Base-by-base conservation (phyloP, 2,113 vertebrate species). In the Caloenas nicobarica region DNA sequence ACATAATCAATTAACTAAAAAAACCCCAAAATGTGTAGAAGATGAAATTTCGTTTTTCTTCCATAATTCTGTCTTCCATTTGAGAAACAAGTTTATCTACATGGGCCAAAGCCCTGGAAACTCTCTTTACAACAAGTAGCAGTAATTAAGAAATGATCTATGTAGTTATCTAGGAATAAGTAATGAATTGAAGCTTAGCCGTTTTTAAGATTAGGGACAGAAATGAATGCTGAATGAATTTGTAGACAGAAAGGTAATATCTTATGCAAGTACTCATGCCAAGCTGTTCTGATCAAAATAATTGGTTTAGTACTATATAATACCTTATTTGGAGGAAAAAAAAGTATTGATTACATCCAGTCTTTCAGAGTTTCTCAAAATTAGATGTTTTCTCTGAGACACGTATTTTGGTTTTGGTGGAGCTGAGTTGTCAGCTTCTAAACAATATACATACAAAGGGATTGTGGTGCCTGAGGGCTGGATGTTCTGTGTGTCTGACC, bases 151-250 rank as follows among this genome's bases (percentile, higher is more conserved):
- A 74, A 72, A 40, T 61, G 0, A 86, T 72, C 66, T 48, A 2
- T 62, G 19, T 44, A 34, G 64, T 72, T 80, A n/a, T 69, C 46
- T 48, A 58, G 68, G 56, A 78, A 61, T 57, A 22, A 34, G 24
- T 28, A 78, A 65, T 69, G 23, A 82, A 80, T 62, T 58, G 48
- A 91, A 82, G 12, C 7, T 69, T 51, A 58, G 36, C 33, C 87
- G 10, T 3, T 93, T 91, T 86, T 72, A 61, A 81, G 58, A 76
- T 65, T 31, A 77, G 29, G 31, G 50, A 89, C 21, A 87, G 66
- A 86, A 95, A 61, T 68, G 50, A 92, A 81, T 76, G n/a, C 53
- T 95, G 31, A 96, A 87, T 81, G 71, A 42, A n/a, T 84, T 58
- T 62, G 54, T 77, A 72, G 84, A 34, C 11, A 60, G 62, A 69